phyloP scores from a whole-genome alignment of 2,888 invertebrate species.

The Tipula lateralis region DNA sequence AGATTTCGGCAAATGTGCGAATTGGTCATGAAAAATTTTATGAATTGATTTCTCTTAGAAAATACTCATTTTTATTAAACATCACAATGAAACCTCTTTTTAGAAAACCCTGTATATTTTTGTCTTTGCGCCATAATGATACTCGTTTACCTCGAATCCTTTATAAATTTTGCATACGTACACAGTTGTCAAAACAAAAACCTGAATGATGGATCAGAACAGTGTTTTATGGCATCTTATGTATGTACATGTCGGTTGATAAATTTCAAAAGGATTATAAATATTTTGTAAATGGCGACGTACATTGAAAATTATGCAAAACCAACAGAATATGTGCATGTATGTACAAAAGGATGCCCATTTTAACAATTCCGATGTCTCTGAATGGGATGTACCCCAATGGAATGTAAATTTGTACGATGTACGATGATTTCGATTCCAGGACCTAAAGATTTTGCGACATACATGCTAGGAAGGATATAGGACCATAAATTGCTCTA shows the following conservation, averaged over 20 bases:
- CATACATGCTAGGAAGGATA: background rate
- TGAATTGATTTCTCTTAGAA: too few relatives aligned
- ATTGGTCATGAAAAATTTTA: too few relatives aligned
- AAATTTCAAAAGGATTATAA: background rate
- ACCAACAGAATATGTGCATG: background rate
- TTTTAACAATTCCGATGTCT: background rate
- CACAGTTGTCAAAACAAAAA: background rate
- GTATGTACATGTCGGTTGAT: background rate
- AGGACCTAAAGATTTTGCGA: background rate
- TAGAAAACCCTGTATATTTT: too few relatives aligned
- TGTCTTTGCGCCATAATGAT: background rate
- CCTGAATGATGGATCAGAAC: background rate
- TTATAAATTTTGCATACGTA: background rate
- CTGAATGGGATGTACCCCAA: background rate
- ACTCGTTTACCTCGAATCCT: background rate
- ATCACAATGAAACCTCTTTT: too few relatives aligned
- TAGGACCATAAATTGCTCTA: background rate
- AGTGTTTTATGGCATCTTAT: background rate
- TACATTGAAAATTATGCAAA: background rate
- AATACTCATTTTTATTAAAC: too few relatives aligned
- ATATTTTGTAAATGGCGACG: background rate
- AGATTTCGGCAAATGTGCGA: too few relatives aligned
- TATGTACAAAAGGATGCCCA: background rate
- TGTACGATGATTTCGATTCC: background rate
- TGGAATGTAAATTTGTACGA: background rate